Base-by-base conservation (phyloP, 2,113 vertebrate genomes). In the Lethenteron camtschaticum region DNA sequence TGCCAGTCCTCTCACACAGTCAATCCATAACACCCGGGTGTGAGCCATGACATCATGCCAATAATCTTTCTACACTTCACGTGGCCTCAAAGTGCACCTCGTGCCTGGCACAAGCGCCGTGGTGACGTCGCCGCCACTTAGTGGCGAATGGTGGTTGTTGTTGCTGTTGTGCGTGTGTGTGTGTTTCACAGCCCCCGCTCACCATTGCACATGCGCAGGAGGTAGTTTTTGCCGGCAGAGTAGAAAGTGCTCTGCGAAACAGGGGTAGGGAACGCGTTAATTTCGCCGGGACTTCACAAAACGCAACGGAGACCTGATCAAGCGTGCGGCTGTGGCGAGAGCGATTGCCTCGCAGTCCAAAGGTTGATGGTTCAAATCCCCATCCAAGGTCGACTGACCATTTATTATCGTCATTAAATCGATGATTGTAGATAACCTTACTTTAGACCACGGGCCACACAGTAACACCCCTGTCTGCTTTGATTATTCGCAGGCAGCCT, bases 151-250 rank as follows among this genome's bases (percentile, higher is more conserved):
- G 41, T 6, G 41, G 41, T 41, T 41, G 41, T 41, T 41, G 41
- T 1, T 41, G 24, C 24, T 24, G 24, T 24, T 24, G 24, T 24
- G 24, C 20, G 20, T 41, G 24, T 41, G 41, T 7, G 41, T 41
- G 41, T 41, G 41, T 41, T 41, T 41, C 4, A 41, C 41, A 41
- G 41, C 41, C 41, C 41, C 41, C 41, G 41, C 85, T 87, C 80
- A 99, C 94, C 94, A 74, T 97, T 99, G 77, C 94, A 99, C 94
- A 99, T 97, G 75, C 94, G 85, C 63, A 99, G 79, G 77, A 99
- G 80, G 78, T 97, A 99, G 77, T 97, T 99, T 76, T 99, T 99
- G 71, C 94, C 94, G 55, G 94, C 94, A 57, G 89, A 89, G 79
- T 99, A 99, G 77, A 99, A 99, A 0, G 82, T 88, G 76, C 81